Conservation (phyloP, 2,797 vertebrate species). For the Aythya fuligula region DNA sequence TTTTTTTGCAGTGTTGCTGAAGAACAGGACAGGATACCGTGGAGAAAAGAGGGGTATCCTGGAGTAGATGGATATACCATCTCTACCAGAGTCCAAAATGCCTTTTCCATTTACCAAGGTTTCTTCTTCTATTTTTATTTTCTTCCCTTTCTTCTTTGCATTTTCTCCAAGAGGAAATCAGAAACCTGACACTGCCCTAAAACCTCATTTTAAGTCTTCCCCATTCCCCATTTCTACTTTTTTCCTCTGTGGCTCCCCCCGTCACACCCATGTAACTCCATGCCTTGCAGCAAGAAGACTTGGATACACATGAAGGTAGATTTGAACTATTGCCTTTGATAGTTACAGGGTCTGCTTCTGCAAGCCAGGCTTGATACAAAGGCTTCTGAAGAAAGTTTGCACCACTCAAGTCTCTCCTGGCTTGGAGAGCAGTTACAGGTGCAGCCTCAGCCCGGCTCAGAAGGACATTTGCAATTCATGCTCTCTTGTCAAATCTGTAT, state of each 20-base stretch:
- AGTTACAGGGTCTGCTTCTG: not conserved
- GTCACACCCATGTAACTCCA: not conserved
- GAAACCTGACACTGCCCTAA: not conserved
- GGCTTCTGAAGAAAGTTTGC: not conserved
- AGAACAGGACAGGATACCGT: not conserved
- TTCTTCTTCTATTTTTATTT: not conserved
- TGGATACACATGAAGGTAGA: conserved; percentile 16
- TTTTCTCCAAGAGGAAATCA: not conserved
- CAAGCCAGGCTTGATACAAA: not conserved
- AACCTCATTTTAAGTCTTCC: not conserved
- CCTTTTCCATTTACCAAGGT: accelerated
- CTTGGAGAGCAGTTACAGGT: not conserved
- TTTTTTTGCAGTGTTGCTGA: not conserved
- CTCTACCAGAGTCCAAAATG: not conserved
- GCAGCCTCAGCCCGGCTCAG: not conserved
- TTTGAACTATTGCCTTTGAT: conserved; percentile 32
- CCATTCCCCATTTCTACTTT: not conserved
- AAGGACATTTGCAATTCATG: not conserved
- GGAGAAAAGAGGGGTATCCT: not conserved
- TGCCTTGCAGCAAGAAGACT: conserved; percentile 30
- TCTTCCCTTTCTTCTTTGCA: not conserved
- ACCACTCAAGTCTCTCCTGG: not conserved
- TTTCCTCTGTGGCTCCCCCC: not conserved
- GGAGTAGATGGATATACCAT: not conserved
- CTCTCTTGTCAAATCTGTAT: not conserved